A percentile compares a stretch with the other conserved stretches of the same genome.
These are phyloP conservation scores for Cichladusa arquata DNA, from an alignment of 2,113 vertebrate genomes.

Conservation along the genomic window DNA sequence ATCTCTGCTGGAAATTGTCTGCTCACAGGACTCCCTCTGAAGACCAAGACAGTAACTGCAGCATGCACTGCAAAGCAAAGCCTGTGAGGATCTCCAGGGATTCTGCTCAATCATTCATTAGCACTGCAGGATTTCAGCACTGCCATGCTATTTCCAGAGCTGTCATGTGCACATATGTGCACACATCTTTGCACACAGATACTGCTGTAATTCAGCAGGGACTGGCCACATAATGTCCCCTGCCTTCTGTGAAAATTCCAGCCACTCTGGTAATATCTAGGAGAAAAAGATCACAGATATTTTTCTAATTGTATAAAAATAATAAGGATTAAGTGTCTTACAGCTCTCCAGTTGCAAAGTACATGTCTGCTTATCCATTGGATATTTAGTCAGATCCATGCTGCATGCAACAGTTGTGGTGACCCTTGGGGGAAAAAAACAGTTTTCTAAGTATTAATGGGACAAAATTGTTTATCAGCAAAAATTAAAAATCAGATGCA, in stretches of 20 bases:
- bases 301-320: background rate
- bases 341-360: slow-evolving; percentile 92
- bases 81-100: background rate
- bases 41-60: slow-evolving; percentile 27
- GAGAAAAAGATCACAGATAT: background rate
- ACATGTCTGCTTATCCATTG: slow-evolving; percentile 92
- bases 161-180: too few species aligned
- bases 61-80: background rate
- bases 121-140: background rate
- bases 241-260: background rate
- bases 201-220: background rate
- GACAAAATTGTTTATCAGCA: background rate
- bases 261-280: background rate
- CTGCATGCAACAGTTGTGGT: slow-evolving; percentile 89
- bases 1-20: background rate
- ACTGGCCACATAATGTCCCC: background rate
- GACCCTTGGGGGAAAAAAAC: slow-evolving; percentile 68
- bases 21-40: slow-evolving; percentile 35
- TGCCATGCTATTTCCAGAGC: background rate
- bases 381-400: slow-evolving; percentile 92
- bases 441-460: background rate
- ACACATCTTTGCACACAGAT: background rate
- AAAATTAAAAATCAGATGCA: background rate
- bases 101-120: background rate
- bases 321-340: slow-evolving; percentile 65